Evolutionary conservation across 2,888 invertebrate genomes (phyloP).

Genomic region (Cordilura impudica): DNA sequence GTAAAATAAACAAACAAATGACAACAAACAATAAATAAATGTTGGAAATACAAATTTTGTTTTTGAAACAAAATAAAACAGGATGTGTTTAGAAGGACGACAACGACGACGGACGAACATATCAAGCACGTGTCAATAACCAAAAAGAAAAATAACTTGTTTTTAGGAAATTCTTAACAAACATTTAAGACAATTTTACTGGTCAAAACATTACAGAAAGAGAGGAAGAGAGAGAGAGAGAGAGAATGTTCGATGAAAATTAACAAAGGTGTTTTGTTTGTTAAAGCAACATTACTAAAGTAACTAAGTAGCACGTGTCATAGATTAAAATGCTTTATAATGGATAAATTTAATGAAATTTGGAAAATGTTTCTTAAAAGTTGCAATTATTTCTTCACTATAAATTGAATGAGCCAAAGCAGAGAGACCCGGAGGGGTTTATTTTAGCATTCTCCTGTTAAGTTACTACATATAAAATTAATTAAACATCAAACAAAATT

Average conservation of each 20-base stretch:
- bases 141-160: slow-evolving; percentile 3
- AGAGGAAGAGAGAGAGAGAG: no score
- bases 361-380: slow-evolving; percentile 5
- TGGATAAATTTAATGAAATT: background rate
- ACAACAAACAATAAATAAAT: slow-evolving; percentile 48
- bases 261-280: slow-evolving; percentile 24
- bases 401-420: slow-evolving; percentile 31
- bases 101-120: no score
- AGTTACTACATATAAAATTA: slow-evolving; percentile 13
- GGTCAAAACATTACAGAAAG: background rate
- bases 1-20: slow-evolving; percentile 57
- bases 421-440: background rate
- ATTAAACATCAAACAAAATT: slow-evolving; percentile 57
- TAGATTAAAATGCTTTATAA: slow-evolving; percentile 4
- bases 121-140: slow-evolving; percentile 42
- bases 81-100: slow-evolving; percentile 26
- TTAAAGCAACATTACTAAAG: no score
- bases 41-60: background rate
- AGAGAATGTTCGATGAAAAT: background rate
- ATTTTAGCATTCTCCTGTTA: background rate
- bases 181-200: slow-evolving; percentile 6
- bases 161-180: slow-evolving; percentile 15
- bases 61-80: background rate
- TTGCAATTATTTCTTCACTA: slow-evolving; percentile 44
- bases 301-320: slow-evolving; percentile 12